Percentiles rank a stretch among this genome's conserved stretches.
These are phyloP conservation scores for Malurus splendens DNA, from an alignment of 2,797 vertebrate genomes.

Conservation along the genomic window DNA sequence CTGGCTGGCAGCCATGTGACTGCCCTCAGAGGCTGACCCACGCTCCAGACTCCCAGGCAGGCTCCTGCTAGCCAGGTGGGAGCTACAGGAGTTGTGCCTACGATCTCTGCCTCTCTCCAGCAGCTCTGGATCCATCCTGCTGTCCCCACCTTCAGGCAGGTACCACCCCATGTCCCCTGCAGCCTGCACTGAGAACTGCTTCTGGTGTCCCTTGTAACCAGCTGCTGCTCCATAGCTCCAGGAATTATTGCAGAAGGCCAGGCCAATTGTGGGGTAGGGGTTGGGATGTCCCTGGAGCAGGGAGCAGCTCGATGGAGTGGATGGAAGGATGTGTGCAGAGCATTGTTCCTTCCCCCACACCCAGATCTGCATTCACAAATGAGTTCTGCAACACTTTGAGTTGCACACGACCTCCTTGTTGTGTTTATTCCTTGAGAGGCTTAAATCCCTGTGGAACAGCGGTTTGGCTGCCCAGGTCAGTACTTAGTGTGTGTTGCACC, in stretches of 20 bases:
- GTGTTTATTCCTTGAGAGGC: neutral
- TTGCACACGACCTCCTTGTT: neutral
- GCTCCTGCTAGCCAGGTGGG: neutral
- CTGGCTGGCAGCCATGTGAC: neutral
- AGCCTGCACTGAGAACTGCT: neutral
- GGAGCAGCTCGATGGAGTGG: neutral
- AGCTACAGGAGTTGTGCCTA: neutral
- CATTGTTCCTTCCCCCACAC: neutral
- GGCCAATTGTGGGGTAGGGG: neutral
- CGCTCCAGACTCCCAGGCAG: fast-evolving
- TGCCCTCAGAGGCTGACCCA: neutral
- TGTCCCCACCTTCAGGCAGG: neutral
- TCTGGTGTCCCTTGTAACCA: neutral
- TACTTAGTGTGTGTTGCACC: neutral
- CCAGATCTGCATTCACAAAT: neutral
- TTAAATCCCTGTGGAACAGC: neutral
- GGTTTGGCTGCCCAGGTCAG: neutral
- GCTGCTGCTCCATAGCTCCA: neutral
- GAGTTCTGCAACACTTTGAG: neutral
- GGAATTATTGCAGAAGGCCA: neutral
- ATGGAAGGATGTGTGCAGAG: neutral
- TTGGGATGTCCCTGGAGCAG: neutral
- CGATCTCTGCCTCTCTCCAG: neutral
- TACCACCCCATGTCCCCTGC: neutral
- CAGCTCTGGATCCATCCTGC: neutral